phyloP scores from a whole-genome alignment of 2,888 invertebrate species.

The Erebia epiphron region DNA sequence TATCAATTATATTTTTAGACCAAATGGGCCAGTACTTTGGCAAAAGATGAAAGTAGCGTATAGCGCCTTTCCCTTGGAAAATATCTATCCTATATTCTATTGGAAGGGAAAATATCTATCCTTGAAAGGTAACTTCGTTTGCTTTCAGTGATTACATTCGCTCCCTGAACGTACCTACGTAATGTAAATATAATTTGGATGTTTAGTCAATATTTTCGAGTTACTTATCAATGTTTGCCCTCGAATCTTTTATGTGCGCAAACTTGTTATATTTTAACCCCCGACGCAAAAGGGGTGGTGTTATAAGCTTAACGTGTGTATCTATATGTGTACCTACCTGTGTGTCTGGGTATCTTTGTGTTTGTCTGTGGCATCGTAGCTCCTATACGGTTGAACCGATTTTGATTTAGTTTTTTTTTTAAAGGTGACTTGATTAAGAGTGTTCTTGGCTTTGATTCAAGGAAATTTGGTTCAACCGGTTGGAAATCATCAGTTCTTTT shows the following conservation, averaged over 20 bases:
- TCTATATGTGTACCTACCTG: too few species aligned
- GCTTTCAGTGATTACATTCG: slow-evolving; percentile 37
- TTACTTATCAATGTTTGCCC: slow-evolving; percentile 27
- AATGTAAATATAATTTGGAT: slow-evolving; percentile 38
- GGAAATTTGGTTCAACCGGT: too few species aligned
- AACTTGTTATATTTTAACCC: slow-evolving; percentile 11
- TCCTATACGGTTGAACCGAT: too few species aligned
- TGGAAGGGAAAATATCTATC: slow-evolving; percentile 1
- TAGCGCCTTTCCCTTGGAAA: neutral
- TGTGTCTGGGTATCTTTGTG: too few species aligned
- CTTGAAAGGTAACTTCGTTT: slow-evolving; percentile 37
- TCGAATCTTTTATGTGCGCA: slow-evolving; percentile 19
- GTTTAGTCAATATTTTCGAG: slow-evolving; percentile 33
- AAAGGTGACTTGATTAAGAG: too few species aligned
- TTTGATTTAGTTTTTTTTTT: too few species aligned
- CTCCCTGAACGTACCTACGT: slow-evolving; percentile 35
- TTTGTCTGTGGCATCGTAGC: too few species aligned
- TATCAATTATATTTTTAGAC: neutral
- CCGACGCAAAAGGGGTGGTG: too few species aligned
- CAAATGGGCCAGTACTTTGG: neutral
- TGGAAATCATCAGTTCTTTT: too few species aligned
- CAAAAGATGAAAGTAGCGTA: neutral
- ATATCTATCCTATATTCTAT: slow-evolving; percentile 24
- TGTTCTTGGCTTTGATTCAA: too few species aligned
- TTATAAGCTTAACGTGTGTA: too few species aligned